These are phyloP conservation scores for Furnarius figulus DNA, from an alignment of 2,113 vertebrate species.

Conservation along the genomic window DNA sequence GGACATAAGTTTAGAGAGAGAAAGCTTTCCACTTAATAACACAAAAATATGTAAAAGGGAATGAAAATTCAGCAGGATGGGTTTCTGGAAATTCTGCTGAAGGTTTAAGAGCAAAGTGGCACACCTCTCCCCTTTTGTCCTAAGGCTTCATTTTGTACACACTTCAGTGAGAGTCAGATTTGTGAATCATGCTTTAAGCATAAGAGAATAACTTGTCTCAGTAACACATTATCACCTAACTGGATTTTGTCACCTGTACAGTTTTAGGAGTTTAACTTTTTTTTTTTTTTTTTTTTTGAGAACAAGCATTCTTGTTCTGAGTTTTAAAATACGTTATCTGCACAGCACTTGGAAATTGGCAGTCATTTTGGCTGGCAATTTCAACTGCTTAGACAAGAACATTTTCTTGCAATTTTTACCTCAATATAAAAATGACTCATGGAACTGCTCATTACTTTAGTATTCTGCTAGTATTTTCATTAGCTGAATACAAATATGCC, in stretches of 20 bases:
- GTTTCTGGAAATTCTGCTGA: not conserved
- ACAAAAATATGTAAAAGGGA: not conserved
- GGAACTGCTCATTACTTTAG: not conserved
- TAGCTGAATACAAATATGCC: not conserved
- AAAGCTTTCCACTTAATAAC: not conserved
- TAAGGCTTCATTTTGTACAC: not conserved
- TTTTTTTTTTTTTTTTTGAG: not conserved
- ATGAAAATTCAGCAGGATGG: not conserved
- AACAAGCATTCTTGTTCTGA: not conserved
- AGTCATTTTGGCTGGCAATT: not conserved
- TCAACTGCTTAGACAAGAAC: not conserved
- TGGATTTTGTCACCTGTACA: not conserved
- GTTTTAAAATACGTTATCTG: not conserved
- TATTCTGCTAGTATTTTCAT: not conserved
- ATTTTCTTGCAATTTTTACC: not conserved
- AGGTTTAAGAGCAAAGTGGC: not conserved
- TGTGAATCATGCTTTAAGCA: not conserved
- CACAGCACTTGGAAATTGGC: not conserved
- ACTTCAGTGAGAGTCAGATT: not conserved
- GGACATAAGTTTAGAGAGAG: not conserved
- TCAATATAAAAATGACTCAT: not conserved
- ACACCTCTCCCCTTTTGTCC: not conserved
- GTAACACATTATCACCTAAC: not conserved
- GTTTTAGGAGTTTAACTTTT: not conserved
- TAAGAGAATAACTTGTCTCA: not conserved